Conservation (phyloP, 2,113 vertebrate species). For the Motacilla tschutschensis region DNA sequence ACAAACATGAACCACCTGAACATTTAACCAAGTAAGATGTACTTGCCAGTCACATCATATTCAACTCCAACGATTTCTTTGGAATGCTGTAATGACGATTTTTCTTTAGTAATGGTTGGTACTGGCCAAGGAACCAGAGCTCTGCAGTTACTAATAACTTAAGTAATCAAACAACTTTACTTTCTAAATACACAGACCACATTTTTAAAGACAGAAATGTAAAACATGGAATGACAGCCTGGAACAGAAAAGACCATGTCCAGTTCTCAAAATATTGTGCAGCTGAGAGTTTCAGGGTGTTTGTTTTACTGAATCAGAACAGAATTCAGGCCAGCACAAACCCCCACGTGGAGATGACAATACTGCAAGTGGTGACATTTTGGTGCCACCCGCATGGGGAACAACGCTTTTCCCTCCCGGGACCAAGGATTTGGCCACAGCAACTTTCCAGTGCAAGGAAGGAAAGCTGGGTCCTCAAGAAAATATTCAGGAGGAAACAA, state of each 20-base stretch:
- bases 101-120: not conserved
- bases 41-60: not conserved
- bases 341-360: rapidly evolving
- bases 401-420: not conserved
- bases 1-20: not conserved
- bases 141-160: not conserved
- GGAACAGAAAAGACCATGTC: not conserved
- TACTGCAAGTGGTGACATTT: rapidly evolving
- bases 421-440: not conserved
- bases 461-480: not conserved
- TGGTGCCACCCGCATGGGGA: not conserved
- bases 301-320: not conserved
- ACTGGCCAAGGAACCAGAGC: not conserved
- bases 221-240: not conserved
- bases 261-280: not conserved
- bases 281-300: not conserved
- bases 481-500: not conserved
- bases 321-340: not conserved
- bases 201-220: not conserved
- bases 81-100: rapidly evolving
- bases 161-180: not conserved
- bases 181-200: not conserved
- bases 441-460: not conserved
- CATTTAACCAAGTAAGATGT: not conserved
- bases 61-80: not conserved